phyloP scores from a whole-genome alignment of 2,797 vertebrate genomes.

The Sebastiscus albofasciatus region DNA sequence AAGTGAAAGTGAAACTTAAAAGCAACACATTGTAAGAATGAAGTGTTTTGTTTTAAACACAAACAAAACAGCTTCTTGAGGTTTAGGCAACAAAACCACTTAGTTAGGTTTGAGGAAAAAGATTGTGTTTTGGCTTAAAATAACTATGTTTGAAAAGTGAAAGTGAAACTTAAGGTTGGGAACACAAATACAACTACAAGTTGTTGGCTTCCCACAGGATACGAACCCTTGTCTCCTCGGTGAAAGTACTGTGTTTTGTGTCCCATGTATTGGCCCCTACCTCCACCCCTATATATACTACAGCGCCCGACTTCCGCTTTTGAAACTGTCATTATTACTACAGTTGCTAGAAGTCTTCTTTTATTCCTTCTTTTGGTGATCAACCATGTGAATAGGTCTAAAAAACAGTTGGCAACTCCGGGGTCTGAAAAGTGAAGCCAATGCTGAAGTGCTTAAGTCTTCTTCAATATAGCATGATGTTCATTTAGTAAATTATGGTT shows the following conservation, averaged over 20 bases:
- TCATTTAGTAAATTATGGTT: too few relatives aligned
- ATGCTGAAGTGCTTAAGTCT: too few relatives aligned
- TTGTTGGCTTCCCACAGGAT: too few relatives aligned
- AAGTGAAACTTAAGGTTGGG: neutral
- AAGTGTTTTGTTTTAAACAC: neutral
- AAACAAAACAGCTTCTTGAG: neutral
- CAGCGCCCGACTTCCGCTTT: too few relatives aligned
- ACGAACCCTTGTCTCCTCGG: too few relatives aligned
- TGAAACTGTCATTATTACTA: too few relatives aligned
- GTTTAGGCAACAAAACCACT: neutral
- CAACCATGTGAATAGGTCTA: neutral
- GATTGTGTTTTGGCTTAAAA: neutral
- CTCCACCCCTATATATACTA: too few relatives aligned
- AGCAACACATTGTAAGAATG: rapidly evolving
- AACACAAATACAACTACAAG: rapidly evolving
- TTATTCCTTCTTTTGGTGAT: neutral
- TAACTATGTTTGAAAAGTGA: neutral
- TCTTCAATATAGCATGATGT: too few relatives aligned
- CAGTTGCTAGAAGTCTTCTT: neutral
- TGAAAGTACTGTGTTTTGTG: neutral
- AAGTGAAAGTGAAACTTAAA: neutral
- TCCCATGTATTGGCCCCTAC: neutral
- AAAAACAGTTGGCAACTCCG: neutral
- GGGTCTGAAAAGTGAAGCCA: too few relatives aligned
- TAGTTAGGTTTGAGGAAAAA: neutral